Evolutionary conservation across 1,140 invertebrate species (phyloP).

Genomic region (Drosophila ironensis): DNA sequence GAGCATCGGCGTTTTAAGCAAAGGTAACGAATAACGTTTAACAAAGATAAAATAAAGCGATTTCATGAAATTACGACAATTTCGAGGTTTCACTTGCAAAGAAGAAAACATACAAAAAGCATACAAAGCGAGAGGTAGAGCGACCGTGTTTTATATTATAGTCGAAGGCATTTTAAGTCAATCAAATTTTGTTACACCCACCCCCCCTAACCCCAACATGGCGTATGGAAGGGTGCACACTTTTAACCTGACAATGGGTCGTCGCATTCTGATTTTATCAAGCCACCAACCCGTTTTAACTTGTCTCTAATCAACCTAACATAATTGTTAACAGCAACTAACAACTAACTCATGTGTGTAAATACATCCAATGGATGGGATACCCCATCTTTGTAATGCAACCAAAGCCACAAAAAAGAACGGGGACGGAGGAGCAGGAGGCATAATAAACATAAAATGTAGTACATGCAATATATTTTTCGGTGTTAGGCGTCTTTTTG

Average conservation of each 20-base stretch:
- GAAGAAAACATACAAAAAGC: slow-evolving; percentile 33
- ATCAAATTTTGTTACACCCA: no score
- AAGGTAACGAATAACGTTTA: slow-evolving; percentile 17
- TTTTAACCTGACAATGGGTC: no score
- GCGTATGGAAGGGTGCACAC: no score
- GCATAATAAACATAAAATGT: slow-evolving; percentile 62
- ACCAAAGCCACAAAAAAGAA: slow-evolving; percentile 20
- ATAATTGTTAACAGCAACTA: slow-evolving; percentile 72
- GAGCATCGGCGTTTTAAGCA: slow-evolving; percentile 5
- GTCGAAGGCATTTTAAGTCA: slow-evolving; percentile 35
- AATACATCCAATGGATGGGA: slow-evolving; percentile 26
- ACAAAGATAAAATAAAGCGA: slow-evolving; percentile 47
- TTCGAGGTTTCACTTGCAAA: slow-evolving; percentile 75
- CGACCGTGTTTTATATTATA: slow-evolving; percentile 44
- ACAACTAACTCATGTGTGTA: slow-evolving; percentile 75
- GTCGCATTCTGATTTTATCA: no score
- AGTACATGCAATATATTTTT: slow-evolving; percentile 81
- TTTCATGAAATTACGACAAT: slow-evolving; percentile 79
- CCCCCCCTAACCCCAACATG: no score
- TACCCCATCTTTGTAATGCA: slow-evolving; percentile 22
- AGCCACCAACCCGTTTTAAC: no score
- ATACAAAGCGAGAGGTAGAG: slow-evolving; percentile 19
- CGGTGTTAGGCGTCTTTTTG: slow-evolving; percentile 82
- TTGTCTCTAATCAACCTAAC: slow-evolving; percentile 45
- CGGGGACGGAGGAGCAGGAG: no score